These are phyloP conservation scores for Chromoteleia sp. DNA, from an alignment of 2,888 invertebrate genomes.

Conservation along the genomic window DNA sequence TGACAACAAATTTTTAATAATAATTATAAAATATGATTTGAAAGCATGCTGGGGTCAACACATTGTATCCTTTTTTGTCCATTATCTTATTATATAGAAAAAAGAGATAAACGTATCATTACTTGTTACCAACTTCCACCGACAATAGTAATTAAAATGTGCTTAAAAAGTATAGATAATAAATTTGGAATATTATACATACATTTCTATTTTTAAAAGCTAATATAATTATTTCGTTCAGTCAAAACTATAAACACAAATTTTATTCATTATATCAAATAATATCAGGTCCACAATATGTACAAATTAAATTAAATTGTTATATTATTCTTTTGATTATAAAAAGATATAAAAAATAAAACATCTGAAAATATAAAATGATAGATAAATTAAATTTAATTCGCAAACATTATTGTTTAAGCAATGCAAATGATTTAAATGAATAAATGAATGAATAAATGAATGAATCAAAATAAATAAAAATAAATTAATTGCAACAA, in stretches of 20 bases:
- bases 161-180: neutral
- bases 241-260: neutral
- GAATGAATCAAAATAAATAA: slow-evolving; percentile 5
- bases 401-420: no score
- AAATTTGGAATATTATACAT: no score
- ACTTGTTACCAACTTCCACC: slow-evolving; percentile 14
- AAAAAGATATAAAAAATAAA: no score
- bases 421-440: neutral
- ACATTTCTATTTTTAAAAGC: no score
- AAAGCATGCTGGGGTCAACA: slow-evolving; percentile 5
- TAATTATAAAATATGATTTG: slow-evolving; percentile 1
- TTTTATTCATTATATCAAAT: no score
- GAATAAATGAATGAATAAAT: neutral
- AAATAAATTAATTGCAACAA: slow-evolving; percentile 11
- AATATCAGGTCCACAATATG: no score
- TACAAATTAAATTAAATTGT: no score
- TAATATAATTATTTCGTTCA: neutral
- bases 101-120: slow-evolving; percentile 9
- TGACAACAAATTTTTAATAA: no score
- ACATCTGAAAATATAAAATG: no score
- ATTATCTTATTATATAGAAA: slow-evolving; percentile 22
- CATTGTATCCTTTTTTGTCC: slow-evolving; percentile 8
- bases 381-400: no score
- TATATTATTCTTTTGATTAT: no score
- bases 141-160: slow-evolving; percentile 1